Base-by-base conservation (phyloP, 2,797 vertebrate species). In the Anas capensis region DNA sequence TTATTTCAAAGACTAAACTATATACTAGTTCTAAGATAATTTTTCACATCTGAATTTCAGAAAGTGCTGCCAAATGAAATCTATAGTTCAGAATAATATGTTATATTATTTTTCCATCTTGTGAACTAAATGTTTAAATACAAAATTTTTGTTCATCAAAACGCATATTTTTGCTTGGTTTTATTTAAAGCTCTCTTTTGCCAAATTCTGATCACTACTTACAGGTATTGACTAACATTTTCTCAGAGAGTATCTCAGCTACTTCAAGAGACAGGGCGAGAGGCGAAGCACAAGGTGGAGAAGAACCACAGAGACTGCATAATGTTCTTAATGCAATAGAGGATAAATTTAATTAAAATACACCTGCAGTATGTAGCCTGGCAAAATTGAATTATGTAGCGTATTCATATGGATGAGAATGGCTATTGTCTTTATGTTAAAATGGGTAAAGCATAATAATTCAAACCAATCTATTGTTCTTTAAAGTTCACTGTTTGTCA, bases 341-440 rank as follows among this genome's bases (percentile, higher is more conserved):
- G 57, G 29, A 91, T 49, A 92, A 86, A 80, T 91, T 90, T 95
- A 86, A 95, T 96, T 93, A 90, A 96, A 92, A 91, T 79, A 71
- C 64, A 73, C 78, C 56, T 91, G 40, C 51, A 91, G 31, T 53
- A 58, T 20, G n/a, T 34, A 65, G 79, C 72, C 54, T 78, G n/a
- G 23, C 54, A 86, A 70, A 75, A 92, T 72, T 86, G 89, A 95
- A 93, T 91, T 86, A 57, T 56, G 66, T n/a, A 62, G 33, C 72
- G 64, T 12, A 56, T 84, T 93, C 60, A 93, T 82, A 51, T 71
- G 66, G 65, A 88, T 86, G 62, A 90, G 46, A 86, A 89, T 57
- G 54, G 42, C 21, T 88, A 29, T 64, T 83, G 24, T 89, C 38
- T 33, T 77, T 81, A 51, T 80, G 94, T 95, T 89, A 61, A 66